Evolutionary conservation across 37 sponge, comb jelly and placozoan genomes (phyloP).

Genomic region (Halisarca cf. caerulea): DNA sequence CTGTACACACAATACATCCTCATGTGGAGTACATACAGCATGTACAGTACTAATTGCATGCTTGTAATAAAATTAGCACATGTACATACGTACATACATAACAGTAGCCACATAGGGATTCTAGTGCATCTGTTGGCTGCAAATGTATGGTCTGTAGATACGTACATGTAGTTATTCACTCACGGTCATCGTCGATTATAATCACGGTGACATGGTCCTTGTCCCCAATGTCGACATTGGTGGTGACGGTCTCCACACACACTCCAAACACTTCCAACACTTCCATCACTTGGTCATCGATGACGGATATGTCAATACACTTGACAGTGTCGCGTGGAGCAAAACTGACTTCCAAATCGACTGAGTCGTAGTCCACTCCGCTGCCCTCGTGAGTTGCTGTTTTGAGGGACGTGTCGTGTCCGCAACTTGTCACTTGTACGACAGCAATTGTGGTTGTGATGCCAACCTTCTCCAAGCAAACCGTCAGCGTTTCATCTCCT

Average conservation of each 20-base stretch:
- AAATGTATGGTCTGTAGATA: too few relatives aligned
- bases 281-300: background rate
- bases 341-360: background rate
- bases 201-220: background rate
- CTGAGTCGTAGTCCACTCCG: background rate
- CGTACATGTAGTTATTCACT: too few relatives aligned
- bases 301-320: background rate
- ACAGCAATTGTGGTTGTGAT: background rate
- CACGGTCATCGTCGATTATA: slow-evolving; percentile 19
- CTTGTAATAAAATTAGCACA: too few relatives aligned
- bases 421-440: background rate
- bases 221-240: background rate
- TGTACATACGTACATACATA: too few relatives aligned
- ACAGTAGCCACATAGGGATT: too few relatives aligned
- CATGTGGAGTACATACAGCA: too few relatives aligned
- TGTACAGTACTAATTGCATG: too few relatives aligned
- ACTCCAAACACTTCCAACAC: background rate
- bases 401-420: background rate
- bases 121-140: too few relatives aligned
- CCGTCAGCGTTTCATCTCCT: background rate
- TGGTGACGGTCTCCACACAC: background rate
- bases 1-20: too few relatives aligned
- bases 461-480: background rate
- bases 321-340: background rate
- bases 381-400: background rate